Base-by-base conservation (phyloP, 2,797 vertebrate genomes). In the Chelmon rostratus region DNA sequence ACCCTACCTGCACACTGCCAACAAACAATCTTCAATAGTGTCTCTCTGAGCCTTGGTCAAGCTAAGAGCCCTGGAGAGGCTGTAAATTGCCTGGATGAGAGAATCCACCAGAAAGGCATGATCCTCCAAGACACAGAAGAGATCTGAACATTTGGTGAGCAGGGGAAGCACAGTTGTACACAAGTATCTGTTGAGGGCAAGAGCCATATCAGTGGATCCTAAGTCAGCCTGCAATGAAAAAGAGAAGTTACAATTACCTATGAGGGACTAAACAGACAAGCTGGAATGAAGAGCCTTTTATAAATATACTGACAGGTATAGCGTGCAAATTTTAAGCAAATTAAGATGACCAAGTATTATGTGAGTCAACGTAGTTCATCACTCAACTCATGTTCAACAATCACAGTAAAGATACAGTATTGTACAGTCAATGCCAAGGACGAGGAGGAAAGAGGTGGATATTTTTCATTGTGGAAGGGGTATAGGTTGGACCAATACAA, bases 21-120 rank as follows among this genome's bases (percentile, higher is more conserved):
- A 93, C 76, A 99, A 90, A 89, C 98, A 98, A 31, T 96, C 96
- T 87, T 99, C 97, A 67, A 97, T 97, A 44, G 96, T 95, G 85
- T 98, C 97, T 77, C 95, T 95, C 89, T 99, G 98, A 79, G 97
- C 98, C 88, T 97, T 98, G 80, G 98, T 99, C 81, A 99, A 96
- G 71, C 97, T 97, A 52, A 96, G 95, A 85, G 96, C 96, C 57
- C 96, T 97, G 56, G 97, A 98, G 16, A 99, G 95, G 54, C 93
- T 91, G 85, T 99, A 99, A 47, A 98, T 89, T 2, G 96, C 96
- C 71, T 98, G 97, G 9, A 98, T 93, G 18, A 98, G 91, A 28
- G 95, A 96, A 83, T 98, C 96, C 6, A 98, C 95, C 59, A 97
- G 95, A 18, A 91, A 93, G 21, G 92, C 93, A 0, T 94, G 95